phyloP scores from a whole-genome alignment of 2,113 vertebrate genomes.

The rabbit (Oryctolagus cuniculus) region DNA sequence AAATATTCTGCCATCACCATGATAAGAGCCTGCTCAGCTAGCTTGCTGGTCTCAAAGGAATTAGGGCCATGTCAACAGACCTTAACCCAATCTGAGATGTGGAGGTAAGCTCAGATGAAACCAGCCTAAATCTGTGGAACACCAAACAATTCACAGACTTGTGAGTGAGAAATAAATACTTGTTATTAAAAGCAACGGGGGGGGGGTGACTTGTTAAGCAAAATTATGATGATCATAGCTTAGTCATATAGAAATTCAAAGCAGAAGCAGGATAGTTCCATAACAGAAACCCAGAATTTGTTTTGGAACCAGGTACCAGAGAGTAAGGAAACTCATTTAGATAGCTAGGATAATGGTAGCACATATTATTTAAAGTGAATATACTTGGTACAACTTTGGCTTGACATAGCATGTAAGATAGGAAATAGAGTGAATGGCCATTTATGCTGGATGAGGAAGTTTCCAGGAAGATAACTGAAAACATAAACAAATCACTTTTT shows the following conservation, averaged over 20 bases:
- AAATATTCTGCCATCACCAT: not conserved
- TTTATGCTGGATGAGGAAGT: not conserved
- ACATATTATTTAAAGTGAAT: not conserved
- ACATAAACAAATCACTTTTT: not conserved
- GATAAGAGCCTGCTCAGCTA: not conserved
- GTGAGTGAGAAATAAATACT: not conserved
- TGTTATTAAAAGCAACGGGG: not conserved
- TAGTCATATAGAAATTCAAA: not conserved
- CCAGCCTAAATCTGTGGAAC: not conserved
- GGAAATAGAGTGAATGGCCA: not conserved
- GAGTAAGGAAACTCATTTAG: not conserved
- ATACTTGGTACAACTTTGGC: not conserved
- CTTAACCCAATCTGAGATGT: not conserved
- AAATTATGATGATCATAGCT: not conserved
- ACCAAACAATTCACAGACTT: slow-evolving; percentile 6
- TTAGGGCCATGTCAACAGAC: not conserved
- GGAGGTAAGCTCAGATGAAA: slow-evolving; percentile 13
- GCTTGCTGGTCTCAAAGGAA: slow-evolving; percentile 13
- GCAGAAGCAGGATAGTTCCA: not conserved
- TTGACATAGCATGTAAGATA: not conserved
- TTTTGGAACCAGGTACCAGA: not conserved
- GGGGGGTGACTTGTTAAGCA: not conserved
- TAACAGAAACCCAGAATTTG: not conserved
- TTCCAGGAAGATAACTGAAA: not conserved
- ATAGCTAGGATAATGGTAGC: not conserved